Conservation (phyloP, 2,113 vertebrate genomes). For the Sula dactylatra region DNA sequence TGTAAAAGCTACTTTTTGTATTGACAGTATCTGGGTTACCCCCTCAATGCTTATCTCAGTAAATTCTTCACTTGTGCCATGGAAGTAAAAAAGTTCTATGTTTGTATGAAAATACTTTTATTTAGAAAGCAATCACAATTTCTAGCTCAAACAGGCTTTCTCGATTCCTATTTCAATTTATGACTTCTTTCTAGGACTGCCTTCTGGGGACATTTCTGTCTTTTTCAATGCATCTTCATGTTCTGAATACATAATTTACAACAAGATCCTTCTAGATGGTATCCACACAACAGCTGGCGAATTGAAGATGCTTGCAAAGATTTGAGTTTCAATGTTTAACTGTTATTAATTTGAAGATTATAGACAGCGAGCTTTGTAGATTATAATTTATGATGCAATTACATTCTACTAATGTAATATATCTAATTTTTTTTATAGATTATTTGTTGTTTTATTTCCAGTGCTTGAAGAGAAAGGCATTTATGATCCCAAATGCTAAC, state of each 20-base stretch:
- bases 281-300: not conserved
- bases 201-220: slow-evolving; percentile 15
- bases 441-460: not conserved
- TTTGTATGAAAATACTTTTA: not conserved
- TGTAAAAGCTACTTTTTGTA: not conserved
- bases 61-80: not conserved
- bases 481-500: not conserved
- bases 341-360: slow-evolving; percentile 54
- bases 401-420: not conserved
- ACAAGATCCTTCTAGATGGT: not conserved
- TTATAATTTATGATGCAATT: not conserved
- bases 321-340: slow-evolving; percentile 13
- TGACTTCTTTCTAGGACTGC: not conserved
- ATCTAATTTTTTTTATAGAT: not conserved
- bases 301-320: slow-evolving; percentile 1
- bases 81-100: not conserved
- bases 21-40: not conserved
- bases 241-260: slow-evolving; percentile 15
- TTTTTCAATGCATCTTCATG: not conserved
- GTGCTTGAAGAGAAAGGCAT: not conserved
- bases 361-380: not conserved
- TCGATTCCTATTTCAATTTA: not conserved
- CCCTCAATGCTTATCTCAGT: not conserved
- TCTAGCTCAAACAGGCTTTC: not conserved
- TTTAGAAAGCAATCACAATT: not conserved